Percentiles rank a stretch among this genome's conserved stretches.
Evolutionary conservation across 2,797 vertebrate species (phyloP).

Genomic region (Triplophysa yarkandensis): DNA sequence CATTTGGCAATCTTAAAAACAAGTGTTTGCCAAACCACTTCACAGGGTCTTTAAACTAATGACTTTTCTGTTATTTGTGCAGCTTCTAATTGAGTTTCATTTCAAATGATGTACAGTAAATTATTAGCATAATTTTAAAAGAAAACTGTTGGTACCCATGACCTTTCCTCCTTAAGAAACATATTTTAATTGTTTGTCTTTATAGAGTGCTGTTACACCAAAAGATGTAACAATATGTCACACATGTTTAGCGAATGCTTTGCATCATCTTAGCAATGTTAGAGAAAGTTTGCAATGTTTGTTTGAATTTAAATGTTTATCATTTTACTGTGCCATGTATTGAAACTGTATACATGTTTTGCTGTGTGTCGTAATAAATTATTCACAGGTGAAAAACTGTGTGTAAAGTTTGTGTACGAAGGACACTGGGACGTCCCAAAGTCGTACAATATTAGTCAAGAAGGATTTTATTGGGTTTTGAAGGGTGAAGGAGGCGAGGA

Average conservation of each 20-base stretch:
- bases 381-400: neutral
- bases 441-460: constrained; percentile 13
- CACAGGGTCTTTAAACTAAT: too few relatives aligned
- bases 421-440: constrained; percentile 15
- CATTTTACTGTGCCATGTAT: neutral
- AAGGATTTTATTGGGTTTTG: constrained; percentile 34
- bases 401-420: constrained; percentile 10
- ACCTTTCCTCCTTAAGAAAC: neutral
- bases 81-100: too few relatives aligned
- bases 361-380: neutral
- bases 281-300: too few relatives aligned
- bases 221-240: constrained; percentile 16
- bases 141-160: constrained; percentile 16
- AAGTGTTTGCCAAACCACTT: neutral
- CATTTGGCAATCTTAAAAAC: too few relatives aligned
- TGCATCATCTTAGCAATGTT: neutral
- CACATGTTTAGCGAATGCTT: neutral
- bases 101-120: too few relatives aligned
- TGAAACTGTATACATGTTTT: neutral
- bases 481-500: constrained; percentile 29
- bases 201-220: constrained; percentile 14
- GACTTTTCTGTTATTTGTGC: too few relatives aligned
- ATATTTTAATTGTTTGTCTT: neutral
- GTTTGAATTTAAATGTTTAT: neutral
- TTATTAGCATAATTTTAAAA: constrained; percentile 8